phyloP scores from a whole-genome alignment of 1,140 invertebrate genomes.

The roundworm (Caenorhabditis elegans) region WBcel235 BX284604.4:8213001-8213500 shows the following conservation, averaged over 20 bases:
- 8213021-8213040: slow-evolving; percentile 35
- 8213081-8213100: neutral
- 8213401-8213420: slow-evolving; percentile 32
- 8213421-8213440: slow-evolving; percentile 42
- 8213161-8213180: slow-evolving; percentile 44
- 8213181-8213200: slow-evolving; percentile 22
- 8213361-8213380: slow-evolving; percentile 41
- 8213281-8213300: slow-evolving; percentile 48
- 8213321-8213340: neutral
- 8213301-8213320: slow-evolving; percentile 34
- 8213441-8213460: slow-evolving; percentile 40
- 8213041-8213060: slow-evolving; percentile 44
- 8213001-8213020: slow-evolving; percentile 32
- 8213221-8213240: slow-evolving; percentile 42
- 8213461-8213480: slow-evolving; percentile 42
- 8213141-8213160: slow-evolving; percentile 32
- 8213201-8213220: slow-evolving; percentile 24
- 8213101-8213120: too few species aligned
- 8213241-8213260: slow-evolving; percentile 28
- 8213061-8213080: too few species aligned
- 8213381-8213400: slow-evolving; percentile 41
- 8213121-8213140: too few species aligned
- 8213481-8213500: slow-evolving; percentile 46
- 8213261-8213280: slow-evolving; percentile 35
- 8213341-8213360: slow-evolving; percentile 15